These are phyloP conservation scores for Drosophila sulfurigaster DNA, from an alignment of 1,140 invertebrate genomes.

Conservation along the genomic window DNA sequence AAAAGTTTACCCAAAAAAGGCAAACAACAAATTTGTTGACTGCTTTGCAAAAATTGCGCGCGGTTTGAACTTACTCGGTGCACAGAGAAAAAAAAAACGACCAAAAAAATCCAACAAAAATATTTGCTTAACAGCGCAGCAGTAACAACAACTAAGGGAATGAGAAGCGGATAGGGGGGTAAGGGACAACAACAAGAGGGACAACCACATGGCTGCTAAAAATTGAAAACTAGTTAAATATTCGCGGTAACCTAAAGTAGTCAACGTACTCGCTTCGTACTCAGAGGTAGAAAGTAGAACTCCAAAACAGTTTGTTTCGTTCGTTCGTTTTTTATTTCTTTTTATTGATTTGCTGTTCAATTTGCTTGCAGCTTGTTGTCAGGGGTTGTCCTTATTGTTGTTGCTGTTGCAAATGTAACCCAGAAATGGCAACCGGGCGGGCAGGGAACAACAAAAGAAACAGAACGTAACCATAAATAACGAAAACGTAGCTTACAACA, in stretches of 20 bases:
- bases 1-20: constrained; percentile 43
- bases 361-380: constrained; percentile 68
- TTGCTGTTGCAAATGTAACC: constrained; percentile 62
- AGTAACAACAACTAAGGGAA: constrained; percentile 9
- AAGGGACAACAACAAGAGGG: constrained; percentile 5
- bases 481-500: constrained; percentile 64
- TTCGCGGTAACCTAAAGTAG: constrained; percentile 49
- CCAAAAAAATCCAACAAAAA: constrained; percentile 39
- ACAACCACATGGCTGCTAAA: constrained; percentile 49
- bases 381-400: constrained; percentile 30
- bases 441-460: constrained; percentile 41
- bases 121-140: constrained; percentile 51
- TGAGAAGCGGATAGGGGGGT: no score
- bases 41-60: constrained; percentile 39
- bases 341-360: constrained; percentile 77
- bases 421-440: constrained; percentile 57
- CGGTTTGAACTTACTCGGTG: constrained; percentile 30
- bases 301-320: constrained; percentile 18
- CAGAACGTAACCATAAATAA: constrained; percentile 71
- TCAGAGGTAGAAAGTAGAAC: constrained; percentile 37
- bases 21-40: constrained; percentile 55
- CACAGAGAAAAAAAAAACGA: constrained; percentile 7
- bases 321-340: constrained; percentile 29
- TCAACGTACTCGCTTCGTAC: constrained; percentile 1
- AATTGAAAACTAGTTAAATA: constrained; percentile 75